These are phyloP conservation scores for Galeopsomyia nigrocyanea DNA, from an alignment of 2,888 invertebrate species.

Conservation along the genomic window DNA sequence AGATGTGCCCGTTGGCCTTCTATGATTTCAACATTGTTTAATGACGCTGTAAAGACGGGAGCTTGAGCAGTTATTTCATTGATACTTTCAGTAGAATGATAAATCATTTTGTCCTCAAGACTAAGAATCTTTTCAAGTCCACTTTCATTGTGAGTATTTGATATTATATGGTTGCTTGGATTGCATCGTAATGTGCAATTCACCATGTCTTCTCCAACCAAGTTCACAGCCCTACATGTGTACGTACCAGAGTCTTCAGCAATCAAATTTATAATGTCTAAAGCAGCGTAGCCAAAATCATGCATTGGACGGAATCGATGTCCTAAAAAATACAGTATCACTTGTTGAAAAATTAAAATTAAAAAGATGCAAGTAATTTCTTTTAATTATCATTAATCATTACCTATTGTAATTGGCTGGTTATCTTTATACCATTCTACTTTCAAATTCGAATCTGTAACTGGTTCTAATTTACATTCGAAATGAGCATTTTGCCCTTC, in stretches of 20 bases:
- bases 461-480: slow-evolving; percentile 96
- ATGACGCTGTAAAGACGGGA: slow-evolving; percentile 92
- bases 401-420: slow-evolving; percentile 89
- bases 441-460: slow-evolving; percentile 95
- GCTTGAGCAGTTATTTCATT: slow-evolving; percentile 92
- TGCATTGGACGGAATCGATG: slow-evolving; percentile 97
- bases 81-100: slow-evolving; percentile 79
- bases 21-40: slow-evolving; percentile 92
- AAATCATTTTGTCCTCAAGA: slow-evolving; percentile 86
- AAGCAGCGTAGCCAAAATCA: slow-evolving; percentile 98
- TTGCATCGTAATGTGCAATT: slow-evolving; percentile 80
- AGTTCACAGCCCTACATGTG: slow-evolving; percentile 93
- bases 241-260: slow-evolving; percentile 96
- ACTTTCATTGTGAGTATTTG: slow-evolving; percentile 88
- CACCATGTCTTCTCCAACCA: slow-evolving; percentile 90
- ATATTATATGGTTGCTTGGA: slow-evolving; percentile 84
- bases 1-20: slow-evolving; percentile 96
- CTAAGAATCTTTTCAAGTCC: slow-evolving; percentile 91
- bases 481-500: slow-evolving; percentile 97
- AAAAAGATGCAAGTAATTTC: neutral
- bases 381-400: slow-evolving; percentile 43
- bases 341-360: neutral
- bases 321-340: slow-evolving; percentile 67
- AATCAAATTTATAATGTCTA: slow-evolving; percentile 96
- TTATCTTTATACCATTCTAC: slow-evolving; percentile 98